phyloP scores from a whole-genome alignment of 2,113 vertebrate genomes.

The Pantherophis guttatus region DNA sequence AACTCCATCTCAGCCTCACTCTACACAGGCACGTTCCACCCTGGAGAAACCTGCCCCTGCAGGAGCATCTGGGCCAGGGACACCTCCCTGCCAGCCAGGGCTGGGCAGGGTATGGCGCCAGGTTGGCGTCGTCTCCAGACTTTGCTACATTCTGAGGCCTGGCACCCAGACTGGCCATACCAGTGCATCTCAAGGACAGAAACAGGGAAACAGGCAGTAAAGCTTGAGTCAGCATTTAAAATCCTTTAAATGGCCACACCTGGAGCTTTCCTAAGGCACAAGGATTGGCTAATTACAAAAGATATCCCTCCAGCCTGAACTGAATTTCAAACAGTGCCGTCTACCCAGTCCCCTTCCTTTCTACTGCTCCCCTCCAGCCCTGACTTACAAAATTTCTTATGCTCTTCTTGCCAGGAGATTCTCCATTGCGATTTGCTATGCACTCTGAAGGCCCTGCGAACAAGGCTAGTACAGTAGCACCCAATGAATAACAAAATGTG shows the following conservation, averaged over 20 bases:
- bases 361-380: background rate
- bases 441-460: background rate
- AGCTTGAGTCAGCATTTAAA: conserved; percentile 29
- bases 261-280: conserved; percentile 6
- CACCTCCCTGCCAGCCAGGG: conserved; percentile 31
- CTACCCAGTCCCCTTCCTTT: background rate
- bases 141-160: conserved; percentile 20
- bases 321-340: background rate
- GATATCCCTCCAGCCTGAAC: conserved; percentile 11
- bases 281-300: conserved; percentile 5
- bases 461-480: background rate
- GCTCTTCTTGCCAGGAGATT: background rate
- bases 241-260: conserved; percentile 26
- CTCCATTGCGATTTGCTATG: background rate
- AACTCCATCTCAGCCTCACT: background rate
- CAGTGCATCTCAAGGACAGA: conserved; percentile 21
- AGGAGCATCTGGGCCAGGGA: conserved; percentile 28
- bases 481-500: no score
- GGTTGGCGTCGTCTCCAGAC: conserved; percentile 23
- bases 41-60: conserved; percentile 37
- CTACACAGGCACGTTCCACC: conserved; percentile 18
- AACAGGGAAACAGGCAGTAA: conserved; percentile 9
- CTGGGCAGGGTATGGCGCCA: conserved; percentile 25
- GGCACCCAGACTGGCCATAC: conserved; percentile 31
- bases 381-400: background rate